A percentile compares a stretch with the other conserved stretches of the same genome.
Evolutionary conservation across 2,888 invertebrate genomes (phyloP).

Genomic region (Lithophane semibrunnea): DNA sequence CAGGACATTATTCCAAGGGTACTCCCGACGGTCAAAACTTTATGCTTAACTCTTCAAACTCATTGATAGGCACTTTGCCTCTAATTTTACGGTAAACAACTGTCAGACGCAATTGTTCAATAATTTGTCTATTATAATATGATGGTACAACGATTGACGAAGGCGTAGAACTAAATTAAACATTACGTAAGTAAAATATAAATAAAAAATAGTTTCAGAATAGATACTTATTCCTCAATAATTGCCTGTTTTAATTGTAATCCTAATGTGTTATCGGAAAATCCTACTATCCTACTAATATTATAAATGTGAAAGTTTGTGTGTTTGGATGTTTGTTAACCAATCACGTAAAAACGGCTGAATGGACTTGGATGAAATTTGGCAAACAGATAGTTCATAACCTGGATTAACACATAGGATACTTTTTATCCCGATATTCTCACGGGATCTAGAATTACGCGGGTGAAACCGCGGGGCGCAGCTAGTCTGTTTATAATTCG

Average conservation of each 20-base stretch:
- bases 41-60: conserved; percentile 78
- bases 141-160: conserved; percentile 16
- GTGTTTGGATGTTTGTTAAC: too few relatives aligned
- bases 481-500: too few relatives aligned
- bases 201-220: neutral
- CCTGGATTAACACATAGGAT: too few relatives aligned
- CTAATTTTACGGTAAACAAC: conserved; percentile 66
- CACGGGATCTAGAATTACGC: too few relatives aligned
- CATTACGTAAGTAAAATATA: neutral
- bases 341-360: too few relatives aligned
- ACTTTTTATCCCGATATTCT: too few relatives aligned
- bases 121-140: conserved; percentile 33
- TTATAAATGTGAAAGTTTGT: too few relatives aligned
- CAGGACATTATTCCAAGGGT: conserved; percentile 76
- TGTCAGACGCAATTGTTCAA: conserved; percentile 54
- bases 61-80: conserved; percentile 75
- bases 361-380: too few relatives aligned
- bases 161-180: neutral
- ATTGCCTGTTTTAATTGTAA: neutral
- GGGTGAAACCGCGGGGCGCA: too few relatives aligned
- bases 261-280: neutral
- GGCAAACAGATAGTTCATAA: too few relatives aligned
- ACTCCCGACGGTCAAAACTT: conserved; percentile 79
- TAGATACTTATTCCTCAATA: neutral
- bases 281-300: too few relatives aligned